Evolutionary conservation across 2,888 invertebrate genomes (phyloP).

Genomic region (Crocallis elinguaria): DNA sequence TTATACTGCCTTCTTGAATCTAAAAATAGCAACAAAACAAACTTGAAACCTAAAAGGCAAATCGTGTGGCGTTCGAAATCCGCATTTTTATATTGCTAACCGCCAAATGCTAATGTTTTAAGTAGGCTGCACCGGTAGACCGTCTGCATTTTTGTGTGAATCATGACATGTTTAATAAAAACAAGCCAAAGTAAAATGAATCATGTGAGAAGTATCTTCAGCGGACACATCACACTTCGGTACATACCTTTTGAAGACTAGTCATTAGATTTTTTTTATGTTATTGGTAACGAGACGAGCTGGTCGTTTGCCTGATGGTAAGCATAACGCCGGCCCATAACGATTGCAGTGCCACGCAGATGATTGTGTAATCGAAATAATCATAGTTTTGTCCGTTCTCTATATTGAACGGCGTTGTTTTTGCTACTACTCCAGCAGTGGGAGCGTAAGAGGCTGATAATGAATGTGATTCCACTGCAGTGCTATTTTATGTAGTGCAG

Average conservation of each 20-base stretch:
- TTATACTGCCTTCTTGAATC: neutral
- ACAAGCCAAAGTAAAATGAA: conserved; percentile 36
- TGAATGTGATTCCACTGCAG: too few species aligned
- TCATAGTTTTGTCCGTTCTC: too few species aligned
- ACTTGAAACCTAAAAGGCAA: neutral
- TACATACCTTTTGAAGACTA: neutral
- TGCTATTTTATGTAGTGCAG: too few species aligned
- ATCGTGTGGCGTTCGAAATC: conserved; percentile 1
- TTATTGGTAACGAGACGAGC: neutral
- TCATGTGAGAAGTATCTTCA: conserved; percentile 46
- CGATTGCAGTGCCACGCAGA: too few species aligned
- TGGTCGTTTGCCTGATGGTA: too few species aligned
- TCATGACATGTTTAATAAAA: conserved; percentile 43
- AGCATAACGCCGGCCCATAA: too few species aligned
- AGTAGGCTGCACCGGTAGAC: conserved; percentile 36
- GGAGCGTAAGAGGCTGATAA: too few species aligned
- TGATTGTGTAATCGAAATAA: too few species aligned
- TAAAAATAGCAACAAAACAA: neutral
- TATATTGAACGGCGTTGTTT: too few species aligned
- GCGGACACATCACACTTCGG: neutral
- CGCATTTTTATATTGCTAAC: conserved; percentile 22
- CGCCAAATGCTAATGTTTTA: conserved; percentile 19
- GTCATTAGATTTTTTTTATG: neutral
- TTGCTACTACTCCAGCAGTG: too few species aligned
- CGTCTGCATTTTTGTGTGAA: conserved; percentile 59